Evolutionary conservation across 2,113 vertebrate genomes (phyloP).

Genomic region (Tenebrosternarchus preto): DNA sequence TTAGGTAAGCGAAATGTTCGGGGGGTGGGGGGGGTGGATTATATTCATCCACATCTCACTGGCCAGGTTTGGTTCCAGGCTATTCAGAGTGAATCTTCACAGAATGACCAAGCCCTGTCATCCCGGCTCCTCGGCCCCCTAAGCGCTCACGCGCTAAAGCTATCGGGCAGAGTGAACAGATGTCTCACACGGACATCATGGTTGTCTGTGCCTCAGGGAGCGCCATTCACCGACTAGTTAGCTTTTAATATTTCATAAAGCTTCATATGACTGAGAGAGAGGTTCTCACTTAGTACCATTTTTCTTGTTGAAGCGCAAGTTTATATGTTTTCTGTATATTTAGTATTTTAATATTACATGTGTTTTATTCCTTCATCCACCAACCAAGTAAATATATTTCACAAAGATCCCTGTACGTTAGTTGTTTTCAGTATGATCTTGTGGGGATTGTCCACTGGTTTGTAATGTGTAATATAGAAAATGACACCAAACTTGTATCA

Average conservation of each 20-base stretch:
- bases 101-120: not conserved
- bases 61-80: not conserved
- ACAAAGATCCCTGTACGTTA: too few species aligned
- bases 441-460: not conserved
- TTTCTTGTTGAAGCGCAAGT: too few species aligned
- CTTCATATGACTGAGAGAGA: slow-evolving; percentile 52
- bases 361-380: too few species aligned
- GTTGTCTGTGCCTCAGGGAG: slow-evolving; percentile 48
- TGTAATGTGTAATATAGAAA: not conserved
- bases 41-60: too few species aligned
- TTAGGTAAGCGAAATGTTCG: too few species aligned
- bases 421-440: too few species aligned
- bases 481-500: too few species aligned
- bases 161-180: not conserved
- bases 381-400: too few species aligned
- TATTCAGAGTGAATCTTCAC: not conserved
- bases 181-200: slow-evolving; percentile 8
- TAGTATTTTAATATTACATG: too few species aligned
- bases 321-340: too few species aligned
- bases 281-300: slow-evolving; percentile 37
- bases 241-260: slow-evolving; percentile 75
- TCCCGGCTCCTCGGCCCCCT: not conserved
- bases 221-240: slow-evolving; percentile 56
- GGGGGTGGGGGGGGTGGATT: too few species aligned
- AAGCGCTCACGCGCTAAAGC: not conserved